These are phyloP conservation scores for Acanthurus lineatus DNA, from an alignment of 2,797 vertebrate species.

Conservation along the genomic window DNA sequence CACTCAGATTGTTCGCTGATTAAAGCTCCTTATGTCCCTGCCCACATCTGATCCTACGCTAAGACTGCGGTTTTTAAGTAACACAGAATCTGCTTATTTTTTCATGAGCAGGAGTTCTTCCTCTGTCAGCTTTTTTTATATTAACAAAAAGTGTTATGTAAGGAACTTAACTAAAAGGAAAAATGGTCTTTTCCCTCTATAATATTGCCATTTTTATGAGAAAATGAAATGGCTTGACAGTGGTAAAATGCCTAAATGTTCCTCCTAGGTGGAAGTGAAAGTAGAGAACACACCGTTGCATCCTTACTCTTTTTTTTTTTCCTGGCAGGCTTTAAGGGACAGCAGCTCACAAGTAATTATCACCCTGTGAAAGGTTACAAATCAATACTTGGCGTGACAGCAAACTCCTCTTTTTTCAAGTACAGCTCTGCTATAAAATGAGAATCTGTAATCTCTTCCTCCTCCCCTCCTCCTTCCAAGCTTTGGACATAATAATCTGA, in stretches of 20 bases:
- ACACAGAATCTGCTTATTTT: slow-evolving; percentile 64
- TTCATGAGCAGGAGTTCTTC: slow-evolving; percentile 46
- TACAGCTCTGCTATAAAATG: slow-evolving; percentile 65
- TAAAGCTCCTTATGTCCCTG: slow-evolving; percentile 62
- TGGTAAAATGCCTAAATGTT: slow-evolving; percentile 53
- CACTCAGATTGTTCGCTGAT: slow-evolving; percentile 57
- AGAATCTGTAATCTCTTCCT: slow-evolving; percentile 66
- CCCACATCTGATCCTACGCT: slow-evolving; percentile 53
- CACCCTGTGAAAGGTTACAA: slow-evolving; percentile 72
- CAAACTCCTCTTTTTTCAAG: slow-evolving; percentile 65
- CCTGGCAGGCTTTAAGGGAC: slow-evolving; percentile 47
- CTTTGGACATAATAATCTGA: slow-evolving; percentile 68
- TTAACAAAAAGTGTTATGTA: slow-evolving; percentile 50
- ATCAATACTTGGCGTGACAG: slow-evolving; percentile 76
- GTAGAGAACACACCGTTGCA: slow-evolving; percentile 30
- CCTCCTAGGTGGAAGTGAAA: slow-evolving; percentile 38
- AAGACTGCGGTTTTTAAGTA: slow-evolving; percentile 60
- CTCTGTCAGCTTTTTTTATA: slow-evolving; percentile 42
- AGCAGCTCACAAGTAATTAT: slow-evolving; percentile 69
- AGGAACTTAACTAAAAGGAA: slow-evolving; percentile 55
- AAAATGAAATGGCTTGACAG: slow-evolving; percentile 50
- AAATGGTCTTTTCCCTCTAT: slow-evolving; percentile 27
- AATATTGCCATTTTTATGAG: slow-evolving; percentile 51
- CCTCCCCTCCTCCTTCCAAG: slow-evolving; percentile 41
- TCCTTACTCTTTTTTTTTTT: slow-evolving; percentile 18